Evolutionary conservation across 2,797 vertebrate genomes (phyloP).

Genomic region (Meda fulgida): DNA sequence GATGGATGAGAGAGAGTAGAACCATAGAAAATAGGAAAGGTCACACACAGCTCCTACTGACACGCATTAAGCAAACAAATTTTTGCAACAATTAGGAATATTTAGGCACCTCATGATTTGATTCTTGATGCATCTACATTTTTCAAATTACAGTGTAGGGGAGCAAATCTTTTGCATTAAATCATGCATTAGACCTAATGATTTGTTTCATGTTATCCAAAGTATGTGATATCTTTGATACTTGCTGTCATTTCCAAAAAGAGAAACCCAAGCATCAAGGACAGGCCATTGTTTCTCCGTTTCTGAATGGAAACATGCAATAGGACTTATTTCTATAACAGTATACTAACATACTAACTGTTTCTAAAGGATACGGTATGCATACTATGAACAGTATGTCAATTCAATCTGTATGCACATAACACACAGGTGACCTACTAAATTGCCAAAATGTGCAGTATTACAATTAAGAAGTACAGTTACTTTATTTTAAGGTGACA

Average conservation of each 20-base stretch:
- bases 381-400: background rate
- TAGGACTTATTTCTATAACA: background rate
- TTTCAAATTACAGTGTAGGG: background rate
- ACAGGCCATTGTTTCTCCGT: background rate
- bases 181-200: background rate
- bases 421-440: background rate
- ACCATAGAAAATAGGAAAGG: background rate
- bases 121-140: background rate
- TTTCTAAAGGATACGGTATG: background rate
- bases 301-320: background rate
- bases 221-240: background rate
- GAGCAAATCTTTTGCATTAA: background rate
- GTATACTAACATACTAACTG: background rate
- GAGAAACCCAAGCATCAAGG: background rate
- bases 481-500: no score
- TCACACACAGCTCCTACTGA: background rate
- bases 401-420: background rate
- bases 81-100: background rate
- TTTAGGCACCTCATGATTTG: background rate
- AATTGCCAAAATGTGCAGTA: background rate
- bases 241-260: background rate
- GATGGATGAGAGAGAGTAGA: constrained; percentile 13
- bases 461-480: background rate
- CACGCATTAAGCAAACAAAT: background rate
- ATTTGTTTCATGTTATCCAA: background rate